Evolutionary conservation across 2,113 vertebrate species (phyloP).

Genomic region (Vidua macroura): DNA sequence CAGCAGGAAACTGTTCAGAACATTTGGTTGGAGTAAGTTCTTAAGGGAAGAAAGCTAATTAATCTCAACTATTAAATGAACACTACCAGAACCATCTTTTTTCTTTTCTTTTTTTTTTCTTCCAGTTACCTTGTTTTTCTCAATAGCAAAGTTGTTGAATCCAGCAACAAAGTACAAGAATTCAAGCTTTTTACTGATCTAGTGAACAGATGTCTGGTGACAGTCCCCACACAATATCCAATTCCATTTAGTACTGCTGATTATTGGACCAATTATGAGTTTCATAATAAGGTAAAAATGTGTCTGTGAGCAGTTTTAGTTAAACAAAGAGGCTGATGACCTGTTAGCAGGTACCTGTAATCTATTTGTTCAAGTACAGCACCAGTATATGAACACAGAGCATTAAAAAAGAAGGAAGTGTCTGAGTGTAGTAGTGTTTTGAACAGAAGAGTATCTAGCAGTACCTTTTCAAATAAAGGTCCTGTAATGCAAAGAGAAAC

Average conservation of each 20-base stretch:
- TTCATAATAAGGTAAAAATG: constrained; percentile 92
- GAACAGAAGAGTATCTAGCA: background rate
- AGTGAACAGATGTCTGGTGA: constrained; percentile 92
- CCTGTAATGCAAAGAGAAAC: background rate
- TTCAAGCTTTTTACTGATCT: constrained; percentile 86
- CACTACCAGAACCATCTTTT: background rate
- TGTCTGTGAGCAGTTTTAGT: constrained; percentile 8
- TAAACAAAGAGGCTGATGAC: background rate
- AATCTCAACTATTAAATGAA: background rate
- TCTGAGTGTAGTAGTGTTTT: background rate
- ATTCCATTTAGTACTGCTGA: constrained; percentile 90
- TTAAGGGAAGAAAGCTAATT: background rate
- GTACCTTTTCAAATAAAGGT: background rate
- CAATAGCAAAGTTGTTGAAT: constrained; percentile 79
- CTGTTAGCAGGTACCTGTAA: background rate
- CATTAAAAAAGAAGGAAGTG: background rate
- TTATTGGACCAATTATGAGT: constrained; percentile 95
- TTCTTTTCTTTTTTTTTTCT: constrained; percentile 47
- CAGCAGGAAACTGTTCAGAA: constrained; percentile 84
- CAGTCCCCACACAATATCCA: constrained; percentile 85
- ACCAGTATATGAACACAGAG: background rate
- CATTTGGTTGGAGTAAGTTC: constrained; percentile 96
- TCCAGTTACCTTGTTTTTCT: constrained; percentile 89
- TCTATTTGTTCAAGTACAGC: background rate
- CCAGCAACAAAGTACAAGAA: constrained; percentile 75